Conservation (phyloP, 2,113 vertebrate species). For the Gymnarchus niloticus region DNA sequence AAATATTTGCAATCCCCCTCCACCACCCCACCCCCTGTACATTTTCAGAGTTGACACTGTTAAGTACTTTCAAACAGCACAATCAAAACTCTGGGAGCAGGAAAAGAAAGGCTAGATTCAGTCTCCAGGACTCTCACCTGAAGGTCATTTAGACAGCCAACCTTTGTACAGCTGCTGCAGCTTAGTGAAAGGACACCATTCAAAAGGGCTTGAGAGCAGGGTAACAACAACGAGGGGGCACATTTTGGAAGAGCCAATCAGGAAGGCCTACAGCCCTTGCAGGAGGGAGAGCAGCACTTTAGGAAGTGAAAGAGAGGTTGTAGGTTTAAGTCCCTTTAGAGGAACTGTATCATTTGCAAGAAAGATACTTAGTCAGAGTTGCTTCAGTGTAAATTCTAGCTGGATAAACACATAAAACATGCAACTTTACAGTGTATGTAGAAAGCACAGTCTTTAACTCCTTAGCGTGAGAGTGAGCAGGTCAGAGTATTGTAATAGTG, state of each 20-base stretch:
- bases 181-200: background rate
- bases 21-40: background rate
- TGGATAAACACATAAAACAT: background rate
- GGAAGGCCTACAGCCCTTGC: background rate
- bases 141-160: background rate
- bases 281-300: background rate
- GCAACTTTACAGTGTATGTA: background rate
- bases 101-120: background rate
- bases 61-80: background rate
- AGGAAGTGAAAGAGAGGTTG: background rate
- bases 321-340: background rate
- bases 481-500: background rate
- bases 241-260: background rate
- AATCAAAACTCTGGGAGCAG: background rate
- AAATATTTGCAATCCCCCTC: background rate
- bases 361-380: background rate
- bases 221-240: background rate
- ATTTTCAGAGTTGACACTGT: background rate
- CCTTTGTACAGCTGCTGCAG: background rate
- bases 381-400: background rate
- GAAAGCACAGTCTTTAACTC: background rate
- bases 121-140: background rate
- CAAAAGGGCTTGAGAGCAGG: background rate
- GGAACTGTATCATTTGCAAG: background rate
- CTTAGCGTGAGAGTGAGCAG: background rate